Evolutionary conservation across 2,797 vertebrate genomes (phyloP), one percentile per base, ranked within the genome.

Genomic region (Notamacropus eugenii): DNA sequence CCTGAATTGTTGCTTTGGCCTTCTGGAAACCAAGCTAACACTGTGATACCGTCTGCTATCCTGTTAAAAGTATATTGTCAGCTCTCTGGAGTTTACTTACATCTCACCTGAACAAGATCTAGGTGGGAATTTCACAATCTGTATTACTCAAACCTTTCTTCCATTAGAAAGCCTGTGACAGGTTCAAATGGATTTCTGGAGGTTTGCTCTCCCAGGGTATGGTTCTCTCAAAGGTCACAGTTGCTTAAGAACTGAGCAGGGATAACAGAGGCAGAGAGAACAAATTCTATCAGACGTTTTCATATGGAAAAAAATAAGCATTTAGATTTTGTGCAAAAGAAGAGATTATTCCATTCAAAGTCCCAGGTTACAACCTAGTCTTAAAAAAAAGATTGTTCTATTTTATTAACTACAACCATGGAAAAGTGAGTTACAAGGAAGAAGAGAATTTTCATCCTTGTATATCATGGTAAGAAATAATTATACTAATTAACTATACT

Each of bases 1-100:
- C 95, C 0, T 93, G 92, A 94, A 94, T 40, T 90, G 16, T n/a
- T 94, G 93, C 93, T 40, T 58, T 92, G 55, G 82, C 96, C 56
- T 90, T 97, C 56, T 58, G 91, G 90, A 97, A 96, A 91, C 58
- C n/a, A 94, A 96, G 90, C 34, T 92, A 62, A 97, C 57, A 91
- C 94, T 94, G 74, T 34, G 92, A 34, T 58, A 91, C 12, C 92
- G 55, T 52, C 54, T 40, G 92, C 92, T 54, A 94, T 93, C 91
- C 59, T 94, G 54, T 92, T 92, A 92, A 62, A 58, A 62, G 10
- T 91, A 55, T 62, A 13, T n/a, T 29, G 19, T 93, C 92, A 93
- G 54, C 40, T 74, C 55, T 95, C 93, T 46, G 67, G 74, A 95
- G 93, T 96, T 92, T 57, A 95, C 91, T 94, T 55, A 59, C 87